Base-by-base conservation (phyloP, 1,140 invertebrate species). In the Medauroidea extradentata region DNA sequence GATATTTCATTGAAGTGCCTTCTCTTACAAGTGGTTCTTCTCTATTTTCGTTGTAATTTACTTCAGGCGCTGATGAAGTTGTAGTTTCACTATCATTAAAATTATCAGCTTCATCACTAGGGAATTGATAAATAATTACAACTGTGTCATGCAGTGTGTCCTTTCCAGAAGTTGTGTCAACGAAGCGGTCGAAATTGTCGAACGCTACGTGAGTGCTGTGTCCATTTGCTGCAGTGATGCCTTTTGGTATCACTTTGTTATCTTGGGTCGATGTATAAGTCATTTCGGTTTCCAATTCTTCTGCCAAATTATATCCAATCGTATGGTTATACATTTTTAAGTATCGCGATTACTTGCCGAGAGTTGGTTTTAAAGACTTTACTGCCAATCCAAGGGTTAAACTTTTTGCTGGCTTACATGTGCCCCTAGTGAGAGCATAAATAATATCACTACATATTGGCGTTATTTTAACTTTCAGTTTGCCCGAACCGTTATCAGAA, bases 71-170 rank as follows among this genome's bases (percentile, higher is more conserved):
- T 34, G 29, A 11, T 34, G 29, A 34, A 34, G 29, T 34, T 34
- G 29, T 34, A 7, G 29, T 11, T 7, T 34, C 29, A 11, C 4
- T 34, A 7, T 34, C 29, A 34, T 34, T 11, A 7, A 7, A 34
- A 34, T 34, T 11, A 7, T 34, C 29, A 34, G 4, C 11, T 34
- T 43, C 24, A 53, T 60, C 41, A 62, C 64, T 59, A 34, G 29
- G 29, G 11, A 34, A 7, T 65, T 76, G 73, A 65, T 66, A 74
- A 53, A 73, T 72, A 39, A 79, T 77, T 19, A 75, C 77, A n/a
- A 78, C 75, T 9, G 74, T 79, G 57, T 78, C 76, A 64, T 78
- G 71, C 1, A 78, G 49, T 59, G 74, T 78, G 23, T 73, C 73
- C 65, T 72, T 73, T 25, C 74, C 75, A 64, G 59, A 69, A 5